These are phyloP conservation scores for Garrulus glandarius DNA, from an alignment of 2,797 vertebrate species.

Conservation along the genomic window DNA sequence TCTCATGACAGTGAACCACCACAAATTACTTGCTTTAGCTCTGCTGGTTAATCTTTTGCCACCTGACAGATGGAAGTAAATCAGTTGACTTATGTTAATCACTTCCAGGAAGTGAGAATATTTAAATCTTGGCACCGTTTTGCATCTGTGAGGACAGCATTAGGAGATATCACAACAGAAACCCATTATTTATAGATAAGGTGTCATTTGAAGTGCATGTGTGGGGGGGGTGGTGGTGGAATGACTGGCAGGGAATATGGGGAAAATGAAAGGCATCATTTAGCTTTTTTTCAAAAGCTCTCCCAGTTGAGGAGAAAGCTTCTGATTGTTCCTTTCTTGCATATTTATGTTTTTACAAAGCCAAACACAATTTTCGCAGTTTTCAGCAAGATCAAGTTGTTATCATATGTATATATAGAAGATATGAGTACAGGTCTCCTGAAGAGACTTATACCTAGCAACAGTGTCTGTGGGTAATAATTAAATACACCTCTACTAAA, in stretches of 20 bases:
- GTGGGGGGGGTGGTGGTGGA: neutral
- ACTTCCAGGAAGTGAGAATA: constrained; percentile 44
- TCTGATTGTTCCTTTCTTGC: neutral
- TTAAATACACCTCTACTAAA: neutral
- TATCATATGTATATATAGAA: neutral
- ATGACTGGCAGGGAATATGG: neutral
- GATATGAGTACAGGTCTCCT: neutral
- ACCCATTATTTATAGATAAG: constrained; percentile 35
- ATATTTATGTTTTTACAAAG: neutral
- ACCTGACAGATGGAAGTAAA: constrained; percentile 67
- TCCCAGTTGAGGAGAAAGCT: neutral
- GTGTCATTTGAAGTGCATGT: neutral
- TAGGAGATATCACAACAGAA: neutral
- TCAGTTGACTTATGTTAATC: constrained; percentile 48
- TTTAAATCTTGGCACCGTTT: constrained; percentile 44
- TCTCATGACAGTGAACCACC: constrained; percentile 50
- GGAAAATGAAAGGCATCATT: neutral
- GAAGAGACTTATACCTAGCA: neutral
- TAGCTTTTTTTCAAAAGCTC: neutral
- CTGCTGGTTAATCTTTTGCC: constrained; percentile 65
- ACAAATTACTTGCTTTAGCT: constrained; percentile 62
- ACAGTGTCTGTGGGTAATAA: neutral
- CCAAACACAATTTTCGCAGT: neutral
- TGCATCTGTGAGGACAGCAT: constrained; percentile 16
- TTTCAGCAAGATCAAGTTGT: neutral